These are phyloP conservation scores for Yponomeuta cagnagella DNA, from an alignment of 2,888 invertebrate species.

Conservation along the genomic window DNA sequence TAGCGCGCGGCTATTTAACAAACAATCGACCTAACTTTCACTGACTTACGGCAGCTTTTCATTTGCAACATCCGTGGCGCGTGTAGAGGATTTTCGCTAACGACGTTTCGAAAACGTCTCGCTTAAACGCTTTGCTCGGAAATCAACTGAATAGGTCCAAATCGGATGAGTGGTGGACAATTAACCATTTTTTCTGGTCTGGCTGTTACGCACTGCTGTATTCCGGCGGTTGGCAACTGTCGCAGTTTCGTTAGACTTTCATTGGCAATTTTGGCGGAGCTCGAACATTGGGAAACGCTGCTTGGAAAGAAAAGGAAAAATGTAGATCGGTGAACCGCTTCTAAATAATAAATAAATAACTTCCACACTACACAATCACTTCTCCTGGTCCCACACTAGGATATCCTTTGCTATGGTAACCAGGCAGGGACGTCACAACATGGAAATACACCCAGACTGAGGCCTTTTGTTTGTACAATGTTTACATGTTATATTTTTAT, in stretches of 20 bases:
- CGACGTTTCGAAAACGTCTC: background rate
- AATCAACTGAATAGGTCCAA: background rate
- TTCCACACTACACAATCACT: no score
- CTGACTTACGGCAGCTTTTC: background rate
- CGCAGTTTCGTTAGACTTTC: background rate
- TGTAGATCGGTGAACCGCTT: no score
- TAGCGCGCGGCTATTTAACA: background rate
- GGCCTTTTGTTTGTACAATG: no score
- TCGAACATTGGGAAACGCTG: background rate
- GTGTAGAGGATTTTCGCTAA: background rate
- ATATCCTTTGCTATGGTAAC: no score
- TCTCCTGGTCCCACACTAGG: no score
- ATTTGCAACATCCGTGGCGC: background rate
- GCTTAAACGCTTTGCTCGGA: background rate
- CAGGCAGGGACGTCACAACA: no score
- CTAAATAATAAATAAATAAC: no score
- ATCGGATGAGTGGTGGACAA: background rate
- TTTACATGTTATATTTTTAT: no score
- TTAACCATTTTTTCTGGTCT: background rate
- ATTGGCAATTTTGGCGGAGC: background rate
- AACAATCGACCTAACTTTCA: background rate
- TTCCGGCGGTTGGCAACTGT: background rate
- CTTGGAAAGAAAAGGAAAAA: background rate
- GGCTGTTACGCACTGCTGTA: background rate
- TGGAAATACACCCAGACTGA: no score